Conservation (phyloP, 1,140 invertebrate genomes). For the Cyphomyrmex costatus region DNA sequence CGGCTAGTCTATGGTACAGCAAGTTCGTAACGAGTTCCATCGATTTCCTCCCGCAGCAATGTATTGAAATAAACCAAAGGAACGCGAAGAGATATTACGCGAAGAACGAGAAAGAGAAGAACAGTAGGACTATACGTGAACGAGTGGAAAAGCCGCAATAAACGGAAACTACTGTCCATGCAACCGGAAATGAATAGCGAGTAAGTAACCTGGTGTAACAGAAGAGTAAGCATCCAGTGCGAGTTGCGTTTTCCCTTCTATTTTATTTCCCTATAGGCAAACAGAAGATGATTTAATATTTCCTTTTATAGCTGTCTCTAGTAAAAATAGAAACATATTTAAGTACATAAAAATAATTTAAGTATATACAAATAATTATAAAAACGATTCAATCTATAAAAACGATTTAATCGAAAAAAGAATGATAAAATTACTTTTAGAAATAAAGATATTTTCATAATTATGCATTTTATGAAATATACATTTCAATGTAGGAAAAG, state of each 20-base stretch:
- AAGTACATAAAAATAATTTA: background rate
- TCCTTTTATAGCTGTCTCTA: background rate
- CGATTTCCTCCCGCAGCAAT: slow-evolving; percentile 57
- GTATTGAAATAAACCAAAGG: slow-evolving; percentile 74
- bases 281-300: slow-evolving; percentile 52
- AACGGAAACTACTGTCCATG: slow-evolving; percentile 57
- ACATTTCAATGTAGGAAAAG: slow-evolving; percentile 13
- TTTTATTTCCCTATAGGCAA: slow-evolving; percentile 8
- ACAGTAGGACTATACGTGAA: slow-evolving; percentile 20
- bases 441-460: slow-evolving; percentile 24
- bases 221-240: slow-evolving; percentile 62
- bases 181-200: slow-evolving; percentile 75
- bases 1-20: slow-evolving; percentile 63
- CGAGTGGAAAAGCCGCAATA: slow-evolving; percentile 66
- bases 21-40: slow-evolving; percentile 69
- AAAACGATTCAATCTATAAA: background rate
- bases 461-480: slow-evolving; percentile 1
- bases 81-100: slow-evolving; percentile 63
- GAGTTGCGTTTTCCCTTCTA: slow-evolving; percentile 48
- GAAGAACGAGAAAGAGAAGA: slow-evolving; percentile 36
- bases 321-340: slow-evolving; percentile 18
- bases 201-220: slow-evolving; percentile 66
- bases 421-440: background rate
- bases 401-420: slow-evolving; percentile 4
- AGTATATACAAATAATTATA: no score